A percentile compares a stretch with the other conserved stretches of the same genome.
Evolutionary conservation across 1,140 invertebrate genomes (phyloP).

Genomic region (Orius laevigatus): DNA sequence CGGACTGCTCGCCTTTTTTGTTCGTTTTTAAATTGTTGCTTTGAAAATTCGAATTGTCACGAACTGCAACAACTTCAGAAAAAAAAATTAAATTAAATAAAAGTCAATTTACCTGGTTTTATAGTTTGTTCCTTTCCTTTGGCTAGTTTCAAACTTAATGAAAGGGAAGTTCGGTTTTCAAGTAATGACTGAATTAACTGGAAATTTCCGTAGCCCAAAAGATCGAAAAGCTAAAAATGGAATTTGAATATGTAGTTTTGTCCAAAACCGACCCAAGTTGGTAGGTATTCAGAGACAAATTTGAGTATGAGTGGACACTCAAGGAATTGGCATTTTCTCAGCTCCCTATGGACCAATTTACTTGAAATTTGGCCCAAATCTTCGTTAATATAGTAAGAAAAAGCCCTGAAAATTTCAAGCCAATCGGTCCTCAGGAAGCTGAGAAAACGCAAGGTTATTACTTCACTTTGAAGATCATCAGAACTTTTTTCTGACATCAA

Average conservation of each 20-base stretch:
- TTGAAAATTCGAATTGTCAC: not conserved
- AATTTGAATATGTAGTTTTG: not conserved
- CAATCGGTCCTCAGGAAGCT: no score
- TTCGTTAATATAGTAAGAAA: no score
- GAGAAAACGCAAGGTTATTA: conserved; percentile 17
- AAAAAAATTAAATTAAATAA: not conserved
- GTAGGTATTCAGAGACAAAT: not conserved
- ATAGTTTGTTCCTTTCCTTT: conserved; percentile 17
- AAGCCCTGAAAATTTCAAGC: no score
- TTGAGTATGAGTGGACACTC: not conserved
- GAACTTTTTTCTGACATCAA: conserved; percentile 43
- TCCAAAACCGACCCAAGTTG: no score
- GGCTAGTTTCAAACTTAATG: conserved; percentile 25
- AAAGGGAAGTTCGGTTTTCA: conserved; percentile 44
- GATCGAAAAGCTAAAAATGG: conserved; percentile 50
- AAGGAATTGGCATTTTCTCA: not conserved
- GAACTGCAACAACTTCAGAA: not conserved
- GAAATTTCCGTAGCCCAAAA: conserved; percentile 74
- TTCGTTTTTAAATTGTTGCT: no score
- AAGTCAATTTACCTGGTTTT: conserved; percentile 2
- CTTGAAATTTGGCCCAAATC: no score
- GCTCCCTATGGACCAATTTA: no score
- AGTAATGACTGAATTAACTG: conserved; percentile 67
- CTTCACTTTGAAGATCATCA: conserved; percentile 67
- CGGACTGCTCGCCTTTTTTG: not conserved